These are phyloP conservation scores for Acrobasis suavella DNA, from an alignment of 2,888 invertebrate species.

Conservation along the genomic window DNA sequence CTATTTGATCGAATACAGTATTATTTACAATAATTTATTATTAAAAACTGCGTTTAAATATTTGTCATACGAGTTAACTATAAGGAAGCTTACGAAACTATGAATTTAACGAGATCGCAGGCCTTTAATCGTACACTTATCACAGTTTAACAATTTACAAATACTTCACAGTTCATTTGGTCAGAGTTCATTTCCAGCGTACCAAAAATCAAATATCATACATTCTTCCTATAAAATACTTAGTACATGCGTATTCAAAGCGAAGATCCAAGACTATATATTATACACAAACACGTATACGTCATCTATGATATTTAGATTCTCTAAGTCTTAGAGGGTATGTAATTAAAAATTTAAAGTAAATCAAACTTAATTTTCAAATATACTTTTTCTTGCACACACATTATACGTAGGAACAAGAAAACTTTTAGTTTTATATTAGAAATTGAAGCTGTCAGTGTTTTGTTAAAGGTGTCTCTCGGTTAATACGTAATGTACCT, in stretches of 20 bases:
- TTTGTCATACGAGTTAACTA: slow-evolving; percentile 17
- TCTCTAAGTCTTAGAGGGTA: neutral
- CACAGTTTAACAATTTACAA: slow-evolving; percentile 75
- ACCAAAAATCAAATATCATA: slow-evolving; percentile 36
- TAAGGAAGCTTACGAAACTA: slow-evolving; percentile 29
- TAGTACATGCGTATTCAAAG: slow-evolving; percentile 29
- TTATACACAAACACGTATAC: slow-evolving; percentile 33
- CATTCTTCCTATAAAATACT: slow-evolving; percentile 38
- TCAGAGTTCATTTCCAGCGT: slow-evolving; percentile 17
- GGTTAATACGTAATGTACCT: too few species aligned
- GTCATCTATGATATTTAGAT: slow-evolving; percentile 17
- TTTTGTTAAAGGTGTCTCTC: too few species aligned
- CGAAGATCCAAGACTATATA: slow-evolving; percentile 24
- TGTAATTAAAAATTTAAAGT: too few species aligned
- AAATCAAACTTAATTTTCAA: too few species aligned
- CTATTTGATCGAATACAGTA: slow-evolving; percentile 26
- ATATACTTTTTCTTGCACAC: too few species aligned
- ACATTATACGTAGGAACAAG: too few species aligned
- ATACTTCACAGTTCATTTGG: slow-evolving; percentile 57
- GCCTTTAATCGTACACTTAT: slow-evolving; percentile 61
- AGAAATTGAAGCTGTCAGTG: too few species aligned
- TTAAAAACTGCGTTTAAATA: slow-evolving; percentile 21
- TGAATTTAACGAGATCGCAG: slow-evolving; percentile 32
- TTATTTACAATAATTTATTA: slow-evolving; percentile 48
- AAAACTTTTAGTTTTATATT: too few species aligned